Conservation (phyloP, 2,797 vertebrate genomes). For the Hipposideros larvatus region DNA sequence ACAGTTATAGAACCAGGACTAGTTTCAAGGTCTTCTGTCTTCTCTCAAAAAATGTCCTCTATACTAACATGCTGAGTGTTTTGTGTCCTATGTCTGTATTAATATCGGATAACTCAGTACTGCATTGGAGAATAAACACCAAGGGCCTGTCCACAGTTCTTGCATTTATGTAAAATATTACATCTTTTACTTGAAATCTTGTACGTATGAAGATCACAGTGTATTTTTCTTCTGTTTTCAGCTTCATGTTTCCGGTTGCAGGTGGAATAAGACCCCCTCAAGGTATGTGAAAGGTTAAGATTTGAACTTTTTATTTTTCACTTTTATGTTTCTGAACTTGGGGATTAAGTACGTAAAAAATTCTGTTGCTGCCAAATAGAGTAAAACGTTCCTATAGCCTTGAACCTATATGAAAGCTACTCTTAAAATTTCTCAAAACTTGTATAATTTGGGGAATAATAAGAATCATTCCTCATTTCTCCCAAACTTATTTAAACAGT, state of each 20-base stretch:
- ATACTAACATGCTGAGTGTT: neutral
- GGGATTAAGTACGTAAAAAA: constrained; percentile 7
- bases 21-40: neutral
- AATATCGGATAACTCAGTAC: neutral
- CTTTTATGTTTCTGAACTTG: constrained; percentile 56
- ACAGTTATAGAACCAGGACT: neutral
- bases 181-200: constrained; percentile 40
- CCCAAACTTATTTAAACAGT: neutral
- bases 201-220: neutral
- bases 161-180: neutral
- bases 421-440: constrained; percentile 57
- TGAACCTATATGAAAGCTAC: neutral
- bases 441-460: neutral
- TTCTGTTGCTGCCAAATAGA: neutral
- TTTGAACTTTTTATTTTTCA: neutral
- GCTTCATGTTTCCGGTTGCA: constrained; percentile 97
- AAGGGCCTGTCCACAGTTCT: neutral
- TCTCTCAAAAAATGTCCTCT: neutral
- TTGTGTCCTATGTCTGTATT: neutral
- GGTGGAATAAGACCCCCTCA: constrained; percentile 94
- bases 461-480: constrained; percentile 31
- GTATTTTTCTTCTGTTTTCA: constrained; percentile 83
- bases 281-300: constrained; percentile 89
- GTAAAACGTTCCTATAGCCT: constrained; percentile 1
- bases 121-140: neutral